Base-by-base conservation (phyloP, 1,140 invertebrate species). In the Planococcus citri region DNA sequence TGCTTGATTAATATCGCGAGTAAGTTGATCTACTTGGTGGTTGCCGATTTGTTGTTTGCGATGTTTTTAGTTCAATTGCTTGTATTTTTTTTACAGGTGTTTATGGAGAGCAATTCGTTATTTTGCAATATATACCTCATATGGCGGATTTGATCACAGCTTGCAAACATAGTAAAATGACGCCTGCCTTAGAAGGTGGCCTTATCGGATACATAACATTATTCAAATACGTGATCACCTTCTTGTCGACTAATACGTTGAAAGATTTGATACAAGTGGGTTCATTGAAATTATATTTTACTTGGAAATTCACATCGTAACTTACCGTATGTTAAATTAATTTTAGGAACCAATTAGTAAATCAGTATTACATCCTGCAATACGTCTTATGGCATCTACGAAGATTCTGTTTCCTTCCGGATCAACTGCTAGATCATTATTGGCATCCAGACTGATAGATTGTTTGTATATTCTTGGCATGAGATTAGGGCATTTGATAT, bases 81-180 rank as follows among this genome's bases (percentile, higher is more conserved):
- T 51, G 29, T 69, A 12, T 9, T 51, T 68, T 71, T 69, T 70
- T 80, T 81, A 57, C 76, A 89, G 87, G 85, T 72, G 81, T 97
- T 72, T 97, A 96, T 79, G 95, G 94, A 60, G 93, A 97, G 77
- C 90, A 95, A 75, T 87, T 98, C 61, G 90, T 98, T 73, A 82
- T 97, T 37, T 80, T 94, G 37, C 96, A 98, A 80, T 99, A 97
- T 78, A 83, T 99, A 68, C 91, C 93, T 0, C 92, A 96, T 76
- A 90, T 94, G 78, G 86, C 87, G 14, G 94, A 98, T 75, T 76
- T 92, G 20, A 85, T 91, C 68, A 83, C 83, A 4, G 81, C 89
- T 1, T 91, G 89, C 72, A 86, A 88, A 69, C 83, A 85, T 67
- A 73, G 51, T 24, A 87, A 90, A 72, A 77, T 96, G 69, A 94